Evolutionary conservation across 1,140 invertebrate genomes (phyloP), one percentile per base, ranked within the genome.

Genomic region (Drosophila tsacasi): DNA sequence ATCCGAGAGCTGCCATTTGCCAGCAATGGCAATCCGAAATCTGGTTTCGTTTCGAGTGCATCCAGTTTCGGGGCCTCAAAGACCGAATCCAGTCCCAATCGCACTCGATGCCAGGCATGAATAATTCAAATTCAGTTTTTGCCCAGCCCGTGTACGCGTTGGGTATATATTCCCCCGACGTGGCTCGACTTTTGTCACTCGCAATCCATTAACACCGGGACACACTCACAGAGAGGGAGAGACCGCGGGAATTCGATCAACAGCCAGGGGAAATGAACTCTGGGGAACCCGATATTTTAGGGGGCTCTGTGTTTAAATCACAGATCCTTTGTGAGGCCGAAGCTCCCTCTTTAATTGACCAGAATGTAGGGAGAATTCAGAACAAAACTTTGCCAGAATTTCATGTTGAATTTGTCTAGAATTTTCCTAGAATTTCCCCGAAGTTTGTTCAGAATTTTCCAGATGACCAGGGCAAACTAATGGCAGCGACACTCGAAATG

Each of bases 51-150:
- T 57, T n/a, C n/a, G 60, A 64, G 59, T 64, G 52, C 52, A 59
- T 40, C 25, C 25, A 46, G 42, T 49, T 69, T n/a, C 8, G 30
- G 47, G 30, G 52, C 66, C 30, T 59, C 52, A 71, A 72, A 72
- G 66, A 17, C 42, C 44, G 30, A 46, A 58, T 44, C 50, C 30
- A 69, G 37, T 52, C n/a, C 39, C 39, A 42, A 35, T 49, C 66
- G 17, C 39, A 49, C 27, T 42, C 65, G 61, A 66, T 40, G 35
- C 35, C 42, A 21, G 5, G 50, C 68, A 72, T 72, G 52, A 72
- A 71, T 71, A 72, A 72, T 59, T 72, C 69, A 72, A 72, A 72
- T 59, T 59, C 66, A 44, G 23, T 46, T 68, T 71, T 39, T 39
- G 46, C 23, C 23, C 23, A 12, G 13, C 12, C 21, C 17, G n/a